Evolutionary conservation across 2,113 vertebrate genomes (phyloP), one percentile per base, ranked within the genome.

Genomic region (Sinocyclocheilus grahami): DNA sequence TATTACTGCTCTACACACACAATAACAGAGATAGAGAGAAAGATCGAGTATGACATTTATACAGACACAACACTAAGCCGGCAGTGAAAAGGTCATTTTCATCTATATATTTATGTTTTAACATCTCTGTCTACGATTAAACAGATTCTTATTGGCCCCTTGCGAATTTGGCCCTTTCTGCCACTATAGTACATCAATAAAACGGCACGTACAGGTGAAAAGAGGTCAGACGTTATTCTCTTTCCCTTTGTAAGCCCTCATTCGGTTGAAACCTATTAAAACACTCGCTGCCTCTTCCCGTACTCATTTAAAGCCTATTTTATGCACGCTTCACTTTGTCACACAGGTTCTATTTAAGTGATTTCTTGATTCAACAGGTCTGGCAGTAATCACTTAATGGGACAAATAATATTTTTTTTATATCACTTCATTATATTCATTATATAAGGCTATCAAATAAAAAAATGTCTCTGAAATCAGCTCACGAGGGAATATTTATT

Each of bases 31-130:
- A 87, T 53, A 48, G 79, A 87, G 78, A 76, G 79, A 84, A 27
- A 69, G 84, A 85, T 78, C 82, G 80, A 88, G 85, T 87, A 81
- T 78, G 80, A 89, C 65, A 86, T 69, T 82, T 69, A 88, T 76
- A 85, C 20, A 88, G 76, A 89, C 85, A 88, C 71, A 77, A 69
- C 62, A 33, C 11, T 33, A 30, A 83, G 48, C 30, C 20, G 42
- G 27, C 67, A 58, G 6, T n/a, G 48, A 39, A 83, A 83, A 83
- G 51, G 82, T 83, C 82, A 82, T 71, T 71, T 83, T 71, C 42
- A 2, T 55, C 65, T 83, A 51, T 69, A 74, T 58, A 42, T 83
- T 74, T 83, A 83, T 22, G 22, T 74, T 83, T 72, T 18, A 72
- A 85, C 82, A 85, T 83, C 63, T 87, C 60, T 74, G 78, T 82